A percentile compares a stretch with the other conserved stretches of the same genome.
Evolutionary conservation across 2,797 vertebrate genomes (phyloP).

Genomic region (Anabas testudineus): DNA sequence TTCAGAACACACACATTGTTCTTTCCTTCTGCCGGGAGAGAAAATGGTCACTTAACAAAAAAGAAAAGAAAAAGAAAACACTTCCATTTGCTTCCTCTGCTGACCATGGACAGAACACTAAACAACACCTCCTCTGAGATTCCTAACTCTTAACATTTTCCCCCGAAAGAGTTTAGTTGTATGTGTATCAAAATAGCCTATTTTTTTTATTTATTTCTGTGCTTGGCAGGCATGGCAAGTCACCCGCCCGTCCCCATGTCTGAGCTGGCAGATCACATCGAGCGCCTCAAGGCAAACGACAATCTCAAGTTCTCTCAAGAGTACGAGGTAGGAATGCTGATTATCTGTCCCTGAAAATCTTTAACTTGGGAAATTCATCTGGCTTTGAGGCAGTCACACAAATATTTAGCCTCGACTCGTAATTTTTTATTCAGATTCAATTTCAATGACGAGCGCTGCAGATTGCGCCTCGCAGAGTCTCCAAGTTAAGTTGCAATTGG

Average conservation of each 20-base stretch:
- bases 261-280: conserved; percentile 95
- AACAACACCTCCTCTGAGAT: conserved; percentile 71
- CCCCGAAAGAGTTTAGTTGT: conserved; percentile 40
- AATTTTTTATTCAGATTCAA: conserved; percentile 28
- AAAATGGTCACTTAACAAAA: conserved; percentile 72
- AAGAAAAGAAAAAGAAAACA: conserved; percentile 27
- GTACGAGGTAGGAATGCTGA: conserved; percentile 92
- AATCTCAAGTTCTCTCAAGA: conserved; percentile 99
- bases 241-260: conserved; percentile 96
- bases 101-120: conserved; percentile 67
- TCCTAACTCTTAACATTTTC: conserved; percentile 69
- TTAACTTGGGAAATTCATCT: conserved; percentile 46
- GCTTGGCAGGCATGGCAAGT: conserved; percentile 93
- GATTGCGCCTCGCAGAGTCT: conserved; percentile 13
- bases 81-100: conserved; percentile 75
- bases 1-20: conserved; percentile 74
- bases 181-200: conserved; percentile 52
- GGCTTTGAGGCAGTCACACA: conserved; percentile 28
- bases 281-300: conserved; percentile 98
- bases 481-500: conserved; percentile 30
- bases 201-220: conserved; percentile 58
- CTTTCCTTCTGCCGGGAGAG: conserved; percentile 62
- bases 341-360: conserved; percentile 62
- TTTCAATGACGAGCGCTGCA: conserved; percentile 11
- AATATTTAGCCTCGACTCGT: conserved; percentile 42